Conservation (phyloP, 1,140 invertebrate genomes). For the Drosophila chauvacae region DNA sequence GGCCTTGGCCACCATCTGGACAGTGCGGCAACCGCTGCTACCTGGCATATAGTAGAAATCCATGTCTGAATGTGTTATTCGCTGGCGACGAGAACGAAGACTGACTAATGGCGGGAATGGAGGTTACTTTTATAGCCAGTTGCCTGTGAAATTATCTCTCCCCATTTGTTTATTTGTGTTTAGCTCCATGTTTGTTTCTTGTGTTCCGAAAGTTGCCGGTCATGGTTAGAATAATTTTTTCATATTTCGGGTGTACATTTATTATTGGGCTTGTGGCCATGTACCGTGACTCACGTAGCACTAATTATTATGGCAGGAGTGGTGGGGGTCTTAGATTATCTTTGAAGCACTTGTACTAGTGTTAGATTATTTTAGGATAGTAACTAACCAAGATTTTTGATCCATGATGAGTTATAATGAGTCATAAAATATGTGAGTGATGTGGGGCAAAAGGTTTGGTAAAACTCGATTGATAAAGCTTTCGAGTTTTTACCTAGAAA, state of each 20-base stretch:
- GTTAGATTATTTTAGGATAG: background rate
- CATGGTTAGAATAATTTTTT: slow-evolving; percentile 27
- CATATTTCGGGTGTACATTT: background rate
- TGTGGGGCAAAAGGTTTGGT: background rate
- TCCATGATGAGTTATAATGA: background rate
- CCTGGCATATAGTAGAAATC: slow-evolving; percentile 53
- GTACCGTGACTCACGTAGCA: slow-evolving; percentile 15
- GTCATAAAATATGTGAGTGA: background rate
- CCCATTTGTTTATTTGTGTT: slow-evolving; percentile 11
- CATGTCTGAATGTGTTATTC: slow-evolving; percentile 25
- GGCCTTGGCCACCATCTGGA: slow-evolving; percentile 83
- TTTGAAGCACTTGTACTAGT: background rate
- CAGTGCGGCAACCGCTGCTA: slow-evolving; percentile 81
- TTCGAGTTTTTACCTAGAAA: background rate
- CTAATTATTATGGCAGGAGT: slow-evolving; percentile 11
- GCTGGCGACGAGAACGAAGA: slow-evolving; percentile 7
- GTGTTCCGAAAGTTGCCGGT: background rate
- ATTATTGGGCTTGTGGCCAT: background rate
- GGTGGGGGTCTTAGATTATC: background rate
- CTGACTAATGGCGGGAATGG: background rate
- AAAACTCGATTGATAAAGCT: too few relatives aligned
- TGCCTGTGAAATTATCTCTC: slow-evolving; percentile 9
- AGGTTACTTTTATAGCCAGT: slow-evolving; percentile 9
- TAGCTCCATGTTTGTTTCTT: background rate
- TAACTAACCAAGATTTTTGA: background rate